Evolutionary conservation across 1,140 invertebrate species (phyloP), one percentile per base, ranked within the genome.

Genomic region (Aplysia californica): DNA sequence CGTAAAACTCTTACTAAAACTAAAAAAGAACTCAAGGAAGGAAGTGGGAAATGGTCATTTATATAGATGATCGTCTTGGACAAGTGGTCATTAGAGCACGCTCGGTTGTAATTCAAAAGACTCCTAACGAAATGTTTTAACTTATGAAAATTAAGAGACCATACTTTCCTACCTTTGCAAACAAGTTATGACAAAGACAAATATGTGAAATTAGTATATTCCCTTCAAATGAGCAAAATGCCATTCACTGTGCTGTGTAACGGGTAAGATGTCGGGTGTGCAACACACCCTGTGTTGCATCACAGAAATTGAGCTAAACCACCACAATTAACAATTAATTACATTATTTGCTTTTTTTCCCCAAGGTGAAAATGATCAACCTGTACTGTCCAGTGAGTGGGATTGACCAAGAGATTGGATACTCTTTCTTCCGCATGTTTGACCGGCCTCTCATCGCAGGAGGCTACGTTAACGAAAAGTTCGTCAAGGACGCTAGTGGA

Each of bases 341-440:
- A 29, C 20, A 65, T 5, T 66, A 15, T 39, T 15, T 18, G 20
- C 23, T 3, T 21, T 6, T 39, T 68, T 39, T 31, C 23, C 23
- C 58, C 35, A 26, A 73, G 70, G 44, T 73, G 6, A 59, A 73
- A 61, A 73, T 73, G 70, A 61, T 73, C 35, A 73, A 73, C 38
- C 58, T 73, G 2, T 73, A 39, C n/a, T 73, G 70, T 38, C 70
- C 70, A 1, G 41, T 73, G 70, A 61, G 56, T 73, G 70, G 70
- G 6, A 73, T 73, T 61, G 56, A 73, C 23, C 70, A 73, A 31
- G 70, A 73, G 56, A 61, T 61, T 38, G 29, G 70, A 35, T 59
- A 73, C 21, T 59, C 70, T 38, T 38, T 73, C 4, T 61, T 50
- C 70, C 31, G 38, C 1, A 36, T 73, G 56, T 73, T 73, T 73